Base-by-base conservation (phyloP, 1,140 invertebrate species). In the Carcinoscorpius rotundicauda region DNA sequence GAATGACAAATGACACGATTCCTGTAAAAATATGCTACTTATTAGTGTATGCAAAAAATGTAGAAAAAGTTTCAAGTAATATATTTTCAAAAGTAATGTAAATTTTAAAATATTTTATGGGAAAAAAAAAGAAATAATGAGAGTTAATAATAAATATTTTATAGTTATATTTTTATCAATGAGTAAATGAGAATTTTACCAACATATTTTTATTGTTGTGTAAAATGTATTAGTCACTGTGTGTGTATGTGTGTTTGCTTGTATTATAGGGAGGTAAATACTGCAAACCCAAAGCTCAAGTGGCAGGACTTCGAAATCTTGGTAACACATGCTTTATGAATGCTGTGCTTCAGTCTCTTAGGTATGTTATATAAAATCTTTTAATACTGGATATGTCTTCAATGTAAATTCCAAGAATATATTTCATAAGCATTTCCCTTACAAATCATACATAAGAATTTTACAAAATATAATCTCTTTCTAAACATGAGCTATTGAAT, bases 271-370 rank as follows among this genome's bases (percentile, higher is more conserved):
- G 29, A 1, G 29, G n/a, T 55, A 55, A 55, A 8, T 55, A 55
- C 3, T 55, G 53, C 53, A 55, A 63, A 66, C n/a, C 59, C 29
- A 66, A 72, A 64, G 60, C 62, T 61, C 71, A 85, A 84, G 77
- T 86, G 60, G 84, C 89, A 68, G 89, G 89, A 51, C 80, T 91
- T 70, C 81, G 87, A 72, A 92, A 92, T 79, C 80, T 91, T 74
- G 89, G 88, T 66, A 92, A 92, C 73, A 91, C 88, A 66, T 91
- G 88, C 76, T 92, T 91, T 76, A 92, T 92, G 88, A 91, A 90
- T 78, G 87, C 87, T 64, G 88, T 91, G 58, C 78, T 91, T 63
- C 89, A 92, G 73, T 89, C 87, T 69, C 81, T 92, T 71, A 89
- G 82, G 82, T 83, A 76, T 58, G 58, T 58, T 63, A 61, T 49